Evolutionary conservation across 2,888 invertebrate genomes (phyloP).

Genomic region (Drosophila putrida): DNA sequence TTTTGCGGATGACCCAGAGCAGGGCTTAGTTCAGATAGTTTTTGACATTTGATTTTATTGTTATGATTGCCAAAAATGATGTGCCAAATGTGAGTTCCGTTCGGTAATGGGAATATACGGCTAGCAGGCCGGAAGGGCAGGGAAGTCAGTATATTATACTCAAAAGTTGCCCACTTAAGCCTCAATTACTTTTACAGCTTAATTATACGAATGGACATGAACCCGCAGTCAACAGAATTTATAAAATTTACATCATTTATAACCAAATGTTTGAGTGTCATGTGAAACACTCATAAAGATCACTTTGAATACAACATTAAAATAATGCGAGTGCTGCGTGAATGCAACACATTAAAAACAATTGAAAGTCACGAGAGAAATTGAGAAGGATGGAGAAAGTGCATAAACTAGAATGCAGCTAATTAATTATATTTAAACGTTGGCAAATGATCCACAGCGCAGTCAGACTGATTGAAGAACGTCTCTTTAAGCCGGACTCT

Average conservation of each 20-base stretch:
- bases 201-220: conserved; percentile 63
- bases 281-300: conserved; percentile 68
- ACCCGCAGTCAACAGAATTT: conserved; percentile 45
- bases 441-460: conserved; percentile 14
- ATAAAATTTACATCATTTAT: neutral
- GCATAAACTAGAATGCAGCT: conserved; percentile 46
- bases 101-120: neutral
- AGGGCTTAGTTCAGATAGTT: conserved; percentile 37
- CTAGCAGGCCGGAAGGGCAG: neutral
- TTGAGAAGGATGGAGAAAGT: conserved; percentile 1
- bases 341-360: conserved; percentile 55
- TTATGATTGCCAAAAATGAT: conserved; percentile 76
- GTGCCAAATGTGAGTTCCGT: conserved; percentile 66
- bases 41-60: conserved; percentile 79
- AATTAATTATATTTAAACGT: conserved; percentile 62
- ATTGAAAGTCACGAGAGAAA: conserved; percentile 12
- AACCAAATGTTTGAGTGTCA: conserved; percentile 49
- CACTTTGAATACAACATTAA: conserved; percentile 46
- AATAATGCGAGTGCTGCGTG: conserved; percentile 50
- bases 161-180: conserved; percentile 74
- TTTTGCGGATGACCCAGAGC: conserved; percentile 15
- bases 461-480: neutral
- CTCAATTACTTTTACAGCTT: conserved; percentile 77
- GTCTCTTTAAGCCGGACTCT: conserved; percentile 2
- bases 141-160: conserved; percentile 61